Conservation (phyloP, 1,140 invertebrate genomes). For the Elymnias hypermnestra region DNA sequence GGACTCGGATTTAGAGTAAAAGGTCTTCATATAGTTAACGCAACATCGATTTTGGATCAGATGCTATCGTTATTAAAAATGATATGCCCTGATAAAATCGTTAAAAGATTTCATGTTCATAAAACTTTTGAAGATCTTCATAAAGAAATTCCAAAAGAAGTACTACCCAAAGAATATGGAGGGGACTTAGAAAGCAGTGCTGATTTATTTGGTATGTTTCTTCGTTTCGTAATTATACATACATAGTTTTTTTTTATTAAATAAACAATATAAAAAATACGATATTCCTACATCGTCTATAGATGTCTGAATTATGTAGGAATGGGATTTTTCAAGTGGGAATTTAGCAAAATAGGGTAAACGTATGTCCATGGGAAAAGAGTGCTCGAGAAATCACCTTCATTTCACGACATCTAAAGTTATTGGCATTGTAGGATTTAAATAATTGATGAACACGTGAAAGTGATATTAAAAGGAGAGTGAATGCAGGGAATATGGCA, state of each 20-base stretch:
- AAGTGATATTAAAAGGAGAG: too few species aligned
- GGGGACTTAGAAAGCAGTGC: conserved; percentile 18
- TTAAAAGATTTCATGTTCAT: conserved; percentile 62
- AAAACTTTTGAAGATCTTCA: conserved; percentile 67
- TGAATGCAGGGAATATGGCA: too few species aligned
- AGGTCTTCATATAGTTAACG: conserved; percentile 23
- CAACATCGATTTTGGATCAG: conserved; percentile 22
- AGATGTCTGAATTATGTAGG: too few species aligned
- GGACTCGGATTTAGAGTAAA: conserved; percentile 30
- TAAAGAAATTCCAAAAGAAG: conserved; percentile 67
- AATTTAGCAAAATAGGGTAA: too few species aligned
- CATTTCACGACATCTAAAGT: too few species aligned
- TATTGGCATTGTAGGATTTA: too few species aligned
- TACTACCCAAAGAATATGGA: conserved; percentile 18
- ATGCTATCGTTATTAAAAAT: conserved; percentile 64
- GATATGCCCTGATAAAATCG: conserved; percentile 67
- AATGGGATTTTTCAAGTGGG: too few species aligned
- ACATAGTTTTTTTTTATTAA: not conserved
- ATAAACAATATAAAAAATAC: too few species aligned
- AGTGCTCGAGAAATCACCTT: too few species aligned
- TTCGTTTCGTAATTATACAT: not conserved
- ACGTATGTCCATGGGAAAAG: too few species aligned
- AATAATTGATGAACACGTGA: too few species aligned
- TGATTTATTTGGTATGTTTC: conserved; percentile 39
- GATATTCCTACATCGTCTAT: too few species aligned